Conservation (phyloP, 2,888 invertebrate species). For the Mallateleia sp. region DNA sequence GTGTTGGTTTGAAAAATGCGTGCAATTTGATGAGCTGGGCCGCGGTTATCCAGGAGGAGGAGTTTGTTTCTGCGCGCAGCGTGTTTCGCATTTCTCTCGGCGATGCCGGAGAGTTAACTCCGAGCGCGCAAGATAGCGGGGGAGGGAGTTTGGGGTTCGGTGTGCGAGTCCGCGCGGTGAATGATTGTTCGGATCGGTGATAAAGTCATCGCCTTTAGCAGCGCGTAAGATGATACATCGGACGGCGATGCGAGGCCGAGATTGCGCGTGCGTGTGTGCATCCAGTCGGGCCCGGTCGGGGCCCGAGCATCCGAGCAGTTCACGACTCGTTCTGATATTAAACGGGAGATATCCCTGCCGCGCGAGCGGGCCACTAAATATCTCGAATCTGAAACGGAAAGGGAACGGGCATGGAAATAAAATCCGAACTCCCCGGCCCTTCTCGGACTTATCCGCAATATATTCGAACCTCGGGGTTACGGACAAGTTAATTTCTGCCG, state of each 20-base stretch:
- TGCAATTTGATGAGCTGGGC: slow-evolving; percentile 65
- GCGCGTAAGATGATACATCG: slow-evolving; percentile 90
- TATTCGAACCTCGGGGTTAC: slow-evolving; percentile 81
- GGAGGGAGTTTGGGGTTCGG: slow-evolving; percentile 71
- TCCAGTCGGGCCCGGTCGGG: slow-evolving; percentile 22
- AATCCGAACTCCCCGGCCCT: slow-evolving; percentile 63
- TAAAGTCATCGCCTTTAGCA: slow-evolving; percentile 89
- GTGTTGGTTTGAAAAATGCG: slow-evolving; percentile 74
- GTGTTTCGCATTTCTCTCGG: slow-evolving; percentile 69
- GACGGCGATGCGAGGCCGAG: slow-evolving; percentile 87
- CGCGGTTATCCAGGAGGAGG: slow-evolving; percentile 64
- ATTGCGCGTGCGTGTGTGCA: slow-evolving; percentile 81
- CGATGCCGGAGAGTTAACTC: slow-evolving; percentile 33
- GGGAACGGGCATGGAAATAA: slow-evolving; percentile 72
- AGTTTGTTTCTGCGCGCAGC: slow-evolving; percentile 40
- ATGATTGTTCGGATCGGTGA: slow-evolving; percentile 89
- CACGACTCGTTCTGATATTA: slow-evolving; percentile 82
- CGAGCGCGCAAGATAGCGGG: slow-evolving; percentile 53
- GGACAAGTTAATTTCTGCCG: slow-evolving; percentile 85
- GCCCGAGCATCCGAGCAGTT: slow-evolving; percentile 34
- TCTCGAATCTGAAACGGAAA: slow-evolving; percentile 78
- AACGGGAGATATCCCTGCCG: slow-evolving; percentile 81
- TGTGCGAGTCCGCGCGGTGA: slow-evolving; percentile 81
- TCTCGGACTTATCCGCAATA: slow-evolving; percentile 79
- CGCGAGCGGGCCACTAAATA: slow-evolving; percentile 83